Evolutionary conservation across 2,113 vertebrate species (phyloP), one percentile per base, ranked within the genome.

Genomic region (Gila orcuttii): DNA sequence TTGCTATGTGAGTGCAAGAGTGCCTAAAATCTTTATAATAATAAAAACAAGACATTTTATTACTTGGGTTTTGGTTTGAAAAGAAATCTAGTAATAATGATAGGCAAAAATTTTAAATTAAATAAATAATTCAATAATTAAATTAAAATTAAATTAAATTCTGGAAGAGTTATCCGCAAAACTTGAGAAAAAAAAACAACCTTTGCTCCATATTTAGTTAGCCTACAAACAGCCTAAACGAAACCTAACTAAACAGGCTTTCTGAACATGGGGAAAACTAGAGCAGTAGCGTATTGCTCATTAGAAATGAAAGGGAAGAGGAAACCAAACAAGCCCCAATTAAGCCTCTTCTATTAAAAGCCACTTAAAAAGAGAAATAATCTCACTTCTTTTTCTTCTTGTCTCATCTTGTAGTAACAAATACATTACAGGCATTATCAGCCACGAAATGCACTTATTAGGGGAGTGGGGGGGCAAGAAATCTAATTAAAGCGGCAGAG

Each of bases 361-460:
- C 83, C 86, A 89, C 91, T 91, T 92, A 90, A 90, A 89, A 89
- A 86, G 87, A 90, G 85, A 90, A 92, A 91, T 90, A 86, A 88
- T 89, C 87, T 86, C 12, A 82, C 85, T 87, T 89, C 83, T 86
- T 89, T 87, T 77, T 86, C 86, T 85, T 85, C 86, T 85, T 89
- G 89, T 93, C 88, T 92, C 85, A 45, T 92, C 85, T 88, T 92
- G 92, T 93, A 93, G 89, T 90, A 93, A 93, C 92, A 93, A 94
- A 95, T 89, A 88, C 91, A 94, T 92, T 92, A 91, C 93, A 92
- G 92, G 88, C 91, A 90, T 95, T 92, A 93, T 92, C 92, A 93
- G 93, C 89, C 23, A 86, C 68, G 86, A 88, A 42, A 89, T 86
- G 85, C 89, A 85, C 90, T 92, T 91, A 90, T 91, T 92, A 92